Base-by-base conservation (phyloP, 2,797 vertebrate genomes). In the Pangasius krempfi region DNA sequence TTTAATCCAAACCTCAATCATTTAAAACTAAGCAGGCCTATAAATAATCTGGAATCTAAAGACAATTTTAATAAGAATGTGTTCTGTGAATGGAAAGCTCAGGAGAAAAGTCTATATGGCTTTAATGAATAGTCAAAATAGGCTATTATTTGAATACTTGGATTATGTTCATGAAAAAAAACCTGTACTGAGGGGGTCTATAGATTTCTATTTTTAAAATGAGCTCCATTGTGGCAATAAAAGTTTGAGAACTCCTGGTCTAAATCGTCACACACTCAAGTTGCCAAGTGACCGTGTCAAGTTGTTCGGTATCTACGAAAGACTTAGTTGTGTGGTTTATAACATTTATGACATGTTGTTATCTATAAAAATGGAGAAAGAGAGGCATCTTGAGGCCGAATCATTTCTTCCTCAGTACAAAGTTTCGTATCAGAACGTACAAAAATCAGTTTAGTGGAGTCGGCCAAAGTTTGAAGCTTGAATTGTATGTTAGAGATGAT, bases 401-500 rank as follows among this genome's bases (percentile, higher is more conserved):
- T 62, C 2, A 9, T 82, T 82, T 62, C 37, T 62, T 82, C 13
- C 13, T 62, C 37, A 37, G 47, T 22, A 66, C 8, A 66, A 64
- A 18, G 81, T 66, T 66, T 66, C 16, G 37, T 52, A 52, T 68
- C 44, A 62, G 27, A 4, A 20, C 2, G 6, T n/a, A 27, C 58
- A 18, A 30, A 25, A 83, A 64, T 64, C 40, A 52, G 62, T 68
- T 68, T 68, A 52, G 82, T 44, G 12, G 22, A 82, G 37, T 33
- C 16, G 16, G 27, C 44, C 62, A 84, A 84, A 25, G 44, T 25
- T 54, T 70, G 18, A 52, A 68, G 44, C 44, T 68, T 22, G 27
- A 68, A 84, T 52, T 30, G 44, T 25, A 62, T 52, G 62, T 68
- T 68, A 68, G n/a, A 84, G 16, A 84, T 22, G 62, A 84, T 52